Percentiles rank a stretch among this genome's conserved stretches.
Evolutionary conservation across 2,888 invertebrate species (phyloP).

Genomic region (Boloria selene): DNA sequence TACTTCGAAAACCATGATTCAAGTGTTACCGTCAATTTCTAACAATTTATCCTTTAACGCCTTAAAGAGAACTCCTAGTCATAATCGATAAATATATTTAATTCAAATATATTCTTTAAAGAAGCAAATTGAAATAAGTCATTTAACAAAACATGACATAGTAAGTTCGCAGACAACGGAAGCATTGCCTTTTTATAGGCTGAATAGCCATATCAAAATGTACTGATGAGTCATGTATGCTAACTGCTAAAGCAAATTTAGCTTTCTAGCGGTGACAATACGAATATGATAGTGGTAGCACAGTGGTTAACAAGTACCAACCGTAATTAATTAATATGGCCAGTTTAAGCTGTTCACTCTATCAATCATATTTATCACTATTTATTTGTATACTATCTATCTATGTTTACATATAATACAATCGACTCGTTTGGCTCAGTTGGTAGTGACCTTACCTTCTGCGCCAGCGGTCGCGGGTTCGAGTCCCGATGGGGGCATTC

Average conservation of each 20-base stretch:
- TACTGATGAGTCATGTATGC: conserved; percentile 32
- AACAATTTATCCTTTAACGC: too few relatives aligned
- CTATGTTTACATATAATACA: too few relatives aligned
- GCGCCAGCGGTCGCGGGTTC: too few relatives aligned
- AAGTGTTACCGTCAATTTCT: too few relatives aligned
- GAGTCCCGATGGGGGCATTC: too few relatives aligned
- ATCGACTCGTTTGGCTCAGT: too few relatives aligned
- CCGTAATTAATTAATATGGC: not conserved
- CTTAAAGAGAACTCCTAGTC: not conserved
- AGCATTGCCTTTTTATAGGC: conserved; percentile 25
- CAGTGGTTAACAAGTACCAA: not conserved
- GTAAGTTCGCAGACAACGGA: conserved; percentile 20
- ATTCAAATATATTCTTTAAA: conserved; percentile 5
- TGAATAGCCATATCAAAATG: conserved; percentile 35
- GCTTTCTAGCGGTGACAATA: not conserved
- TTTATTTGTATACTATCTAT: not conserved
- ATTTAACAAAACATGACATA: conserved; percentile 5
- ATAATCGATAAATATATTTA: not conserved
- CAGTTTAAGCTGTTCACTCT: not conserved
- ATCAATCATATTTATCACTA: not conserved
- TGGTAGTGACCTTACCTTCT: too few relatives aligned
- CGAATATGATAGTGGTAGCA: not conserved
- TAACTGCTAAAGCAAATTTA: conserved; percentile 1
- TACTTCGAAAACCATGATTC: too few relatives aligned
- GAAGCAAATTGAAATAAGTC: not conserved